Evolutionary conservation across 92 coral and sea anemone genomes (phyloP), one percentile per base, ranked within the genome.

Genomic region (Zoanthus sansibaricus): DNA sequence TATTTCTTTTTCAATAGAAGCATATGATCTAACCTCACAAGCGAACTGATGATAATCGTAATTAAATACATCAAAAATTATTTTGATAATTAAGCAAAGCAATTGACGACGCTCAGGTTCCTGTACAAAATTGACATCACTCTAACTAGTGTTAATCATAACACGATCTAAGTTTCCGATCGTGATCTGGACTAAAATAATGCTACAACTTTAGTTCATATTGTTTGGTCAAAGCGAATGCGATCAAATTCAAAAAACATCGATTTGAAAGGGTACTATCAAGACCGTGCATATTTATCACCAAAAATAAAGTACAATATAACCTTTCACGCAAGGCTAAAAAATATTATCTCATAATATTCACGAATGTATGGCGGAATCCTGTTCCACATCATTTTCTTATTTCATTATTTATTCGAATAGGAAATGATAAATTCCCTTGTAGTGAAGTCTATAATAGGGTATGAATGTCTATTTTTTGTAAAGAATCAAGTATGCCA

Each of bases 351-450:
- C 31, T 69, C 45, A 69, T 69, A 20, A 69, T 69, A 69, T 69
- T 69, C 74, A 69, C 74, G 74, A 69, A 69, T 33, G 74, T 69
- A 69, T 69, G 45, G 67, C 67, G 82, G n/a, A 51, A 76, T 20
- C 48, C 66, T 10, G 67, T 14, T 76, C 67, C 46, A 32, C n/a
- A 76, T 76, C 47, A 76, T 76, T n/a, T 76, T 52, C 48, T 49
- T 2, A 21, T 74, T 74, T 72, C 61, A 21, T 48, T 54, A 30
- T 52, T 54, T 33, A 33, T 3, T 76, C 52, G 82, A 76, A 76
- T 76, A 76, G 6, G 67, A 76, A 76, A 76, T 54, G 61, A 16
- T 76, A 5, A 4, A 14, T 18, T 76, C 68, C 14, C 44, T 18
- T 21, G 82, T 15, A 76, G 68, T 76, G 82, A 31, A 2, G 17